Conservation (phyloP, 2,888 invertebrate species). For the Drosophila vallismaia region DNA sequence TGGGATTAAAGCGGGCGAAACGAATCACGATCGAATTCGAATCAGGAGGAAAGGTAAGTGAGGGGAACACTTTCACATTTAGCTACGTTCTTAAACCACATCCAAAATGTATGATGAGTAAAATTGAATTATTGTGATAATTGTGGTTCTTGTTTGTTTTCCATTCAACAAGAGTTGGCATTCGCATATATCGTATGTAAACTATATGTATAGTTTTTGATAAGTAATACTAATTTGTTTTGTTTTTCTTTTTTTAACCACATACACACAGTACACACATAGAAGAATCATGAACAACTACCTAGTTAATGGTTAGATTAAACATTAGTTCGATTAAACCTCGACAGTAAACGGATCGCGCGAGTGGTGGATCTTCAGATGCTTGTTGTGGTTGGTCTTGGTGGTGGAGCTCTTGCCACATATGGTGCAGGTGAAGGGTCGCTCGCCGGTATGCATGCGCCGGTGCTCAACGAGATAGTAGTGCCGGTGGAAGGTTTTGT, state of each 20-base stretch:
- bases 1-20: slow-evolving; percentile 47
- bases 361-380: slow-evolving; percentile 94
- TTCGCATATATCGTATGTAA: slow-evolving; percentile 45
- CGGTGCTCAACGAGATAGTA: slow-evolving; percentile 95
- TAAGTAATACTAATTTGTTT: slow-evolving; percentile 77
- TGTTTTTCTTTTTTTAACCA: slow-evolving; percentile 60
- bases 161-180: slow-evolving; percentile 69
- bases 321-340: slow-evolving; percentile 78
- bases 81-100: slow-evolving; percentile 74
- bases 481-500: slow-evolving; percentile 93
- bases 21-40: slow-evolving; percentile 35
- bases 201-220: slow-evolving; percentile 61
- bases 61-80: slow-evolving; percentile 66
- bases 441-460: slow-evolving; percentile 91
- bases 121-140: slow-evolving; percentile 61
- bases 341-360: slow-evolving; percentile 94
- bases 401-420: slow-evolving; percentile 95
- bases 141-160: slow-evolving; percentile 46
- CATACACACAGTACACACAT: slow-evolving; percentile 70
- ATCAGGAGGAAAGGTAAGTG: slow-evolving; percentile 19
- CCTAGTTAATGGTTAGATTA: slow-evolving; percentile 63
- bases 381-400: slow-evolving; percentile 95
- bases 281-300: slow-evolving; percentile 74
- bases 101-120: slow-evolving; percentile 72
- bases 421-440: slow-evolving; percentile 92